A percentile compares a stretch with the other conserved stretches of the same genome.
Conservation (phyloP, 2,113 vertebrate species). For the Turdus rufiventris region DNA sequence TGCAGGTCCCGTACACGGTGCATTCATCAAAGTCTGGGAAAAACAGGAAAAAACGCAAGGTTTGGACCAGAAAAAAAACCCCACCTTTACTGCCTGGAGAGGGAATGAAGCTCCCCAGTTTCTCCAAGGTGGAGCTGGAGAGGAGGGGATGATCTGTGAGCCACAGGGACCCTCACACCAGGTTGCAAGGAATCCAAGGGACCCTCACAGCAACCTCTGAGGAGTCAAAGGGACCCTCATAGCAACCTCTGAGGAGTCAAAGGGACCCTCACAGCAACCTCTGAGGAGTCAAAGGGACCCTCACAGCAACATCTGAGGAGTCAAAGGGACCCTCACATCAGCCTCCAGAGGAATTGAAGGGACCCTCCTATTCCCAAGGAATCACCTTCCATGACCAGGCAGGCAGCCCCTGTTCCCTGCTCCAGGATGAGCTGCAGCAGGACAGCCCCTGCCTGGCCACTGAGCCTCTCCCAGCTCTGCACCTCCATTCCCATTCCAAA, state of each 20-base stretch:
- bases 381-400: background rate
- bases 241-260: too few species aligned
- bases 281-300: background rate
- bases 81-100: background rate
- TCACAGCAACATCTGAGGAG: too few species aligned
- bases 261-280: background rate
- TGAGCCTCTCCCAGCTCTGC: background rate
- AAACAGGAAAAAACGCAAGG: background rate
- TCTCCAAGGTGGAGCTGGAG: background rate
- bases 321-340: background rate
- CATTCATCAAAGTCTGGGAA: constrained; percentile 92
- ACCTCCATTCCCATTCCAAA: background rate
- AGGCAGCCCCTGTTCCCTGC: background rate
- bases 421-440: background rate
- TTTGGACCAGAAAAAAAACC: background rate
- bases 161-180: rapidly evolving
- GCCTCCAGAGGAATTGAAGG: too few species aligned
- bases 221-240: background rate
- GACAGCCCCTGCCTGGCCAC: background rate
- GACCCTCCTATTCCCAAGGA: background rate
- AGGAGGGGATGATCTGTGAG: background rate
- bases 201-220: background rate
- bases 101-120: background rate
- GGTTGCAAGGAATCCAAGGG: too few species aligned
- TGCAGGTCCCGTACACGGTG: constrained; percentile 89